A percentile compares a stretch with the other conserved stretches of the same genome.
Conservation (phyloP, 2,888 invertebrate genomes). For the Troides oblongomaculatus region DNA sequence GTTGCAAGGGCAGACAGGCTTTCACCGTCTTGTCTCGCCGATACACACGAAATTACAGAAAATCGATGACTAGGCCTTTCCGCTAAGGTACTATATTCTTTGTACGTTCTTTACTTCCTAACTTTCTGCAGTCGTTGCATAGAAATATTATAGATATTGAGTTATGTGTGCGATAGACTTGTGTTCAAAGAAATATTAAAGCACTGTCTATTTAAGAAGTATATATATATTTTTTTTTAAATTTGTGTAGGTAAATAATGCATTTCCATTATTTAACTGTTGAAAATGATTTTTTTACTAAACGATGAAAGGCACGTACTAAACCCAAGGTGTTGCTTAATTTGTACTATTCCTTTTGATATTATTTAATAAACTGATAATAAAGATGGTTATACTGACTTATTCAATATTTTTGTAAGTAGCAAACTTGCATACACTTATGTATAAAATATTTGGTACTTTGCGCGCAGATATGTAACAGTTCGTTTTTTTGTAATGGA, state of each 20-base stretch:
- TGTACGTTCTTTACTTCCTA: slow-evolving; percentile 47
- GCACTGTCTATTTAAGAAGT: slow-evolving; percentile 36
- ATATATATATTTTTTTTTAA: slow-evolving; percentile 3
- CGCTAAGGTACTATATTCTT: slow-evolving; percentile 55
- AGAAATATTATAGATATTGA: slow-evolving; percentile 66
- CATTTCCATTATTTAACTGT: not conserved
- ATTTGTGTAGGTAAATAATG: not conserved
- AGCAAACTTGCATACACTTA: not conserved
- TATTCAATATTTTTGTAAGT: not conserved
- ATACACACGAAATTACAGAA: slow-evolving; percentile 41
- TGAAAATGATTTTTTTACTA: not conserved
- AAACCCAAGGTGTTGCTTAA: not conserved
- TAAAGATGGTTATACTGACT: not conserved
- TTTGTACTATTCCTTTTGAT: not conserved
- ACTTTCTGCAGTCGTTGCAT: slow-evolving; percentile 58
- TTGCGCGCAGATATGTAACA: not conserved
- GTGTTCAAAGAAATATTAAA: slow-evolving; percentile 33
- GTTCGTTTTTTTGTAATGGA: slow-evolving; percentile 19
- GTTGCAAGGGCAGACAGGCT: slow-evolving; percentile 73
- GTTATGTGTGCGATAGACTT: slow-evolving; percentile 52
- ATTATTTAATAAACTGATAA: too few relatives aligned
- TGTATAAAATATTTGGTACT: slow-evolving; percentile 1
- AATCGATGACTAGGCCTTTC: slow-evolving; percentile 49
- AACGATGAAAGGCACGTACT: not conserved
- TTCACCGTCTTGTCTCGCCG: slow-evolving; percentile 65